Conservation (phyloP, 1,140 invertebrate species). For the Mercenaria mercenaria region DNA sequence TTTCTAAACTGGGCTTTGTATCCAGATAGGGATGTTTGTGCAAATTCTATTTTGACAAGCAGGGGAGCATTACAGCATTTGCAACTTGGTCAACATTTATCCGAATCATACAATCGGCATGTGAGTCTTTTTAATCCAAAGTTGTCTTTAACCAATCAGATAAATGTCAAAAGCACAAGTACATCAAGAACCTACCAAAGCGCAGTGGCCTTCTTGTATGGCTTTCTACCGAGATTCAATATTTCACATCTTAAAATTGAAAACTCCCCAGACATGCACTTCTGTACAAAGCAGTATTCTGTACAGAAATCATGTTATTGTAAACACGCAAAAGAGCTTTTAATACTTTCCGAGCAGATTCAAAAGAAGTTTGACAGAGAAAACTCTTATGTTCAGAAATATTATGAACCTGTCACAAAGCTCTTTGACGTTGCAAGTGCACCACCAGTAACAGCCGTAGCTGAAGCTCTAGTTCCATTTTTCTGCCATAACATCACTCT, state of each 20-base stretch:
- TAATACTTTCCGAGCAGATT: constrained; percentile 70
- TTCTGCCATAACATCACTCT: constrained; percentile 93
- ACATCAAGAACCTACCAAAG: constrained; percentile 96
- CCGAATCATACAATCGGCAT: constrained; percentile 90
- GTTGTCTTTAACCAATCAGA: constrained; percentile 87
- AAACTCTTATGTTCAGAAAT: neutral
- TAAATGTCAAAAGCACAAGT: constrained; percentile 92
- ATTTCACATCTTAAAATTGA: constrained; percentile 87
- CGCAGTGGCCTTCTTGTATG: constrained; percentile 92
- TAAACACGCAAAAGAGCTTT: constrained; percentile 83
- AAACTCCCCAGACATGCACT: constrained; percentile 69
- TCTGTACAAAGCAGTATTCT: constrained; percentile 74
- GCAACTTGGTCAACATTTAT: constrained; percentile 91
- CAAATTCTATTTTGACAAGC: constrained; percentile 91
- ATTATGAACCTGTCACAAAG: constrained; percentile 61
- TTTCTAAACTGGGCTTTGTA: constrained; percentile 94
- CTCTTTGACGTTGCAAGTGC: constrained; percentile 63
- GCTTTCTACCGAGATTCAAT: constrained; percentile 89
- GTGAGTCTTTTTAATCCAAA: constrained; percentile 87
- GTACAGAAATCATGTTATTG: constrained; percentile 91
- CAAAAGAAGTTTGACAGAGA: constrained; percentile 67
- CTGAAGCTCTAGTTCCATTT: constrained; percentile 93
- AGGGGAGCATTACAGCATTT: constrained; percentile 91
- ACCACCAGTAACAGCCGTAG: constrained; percentile 86
- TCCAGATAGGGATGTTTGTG: constrained; percentile 89